Evolutionary conservation across 2,113 vertebrate genomes (phyloP).

Genomic region (Brienomyrus longianalis): DNA sequence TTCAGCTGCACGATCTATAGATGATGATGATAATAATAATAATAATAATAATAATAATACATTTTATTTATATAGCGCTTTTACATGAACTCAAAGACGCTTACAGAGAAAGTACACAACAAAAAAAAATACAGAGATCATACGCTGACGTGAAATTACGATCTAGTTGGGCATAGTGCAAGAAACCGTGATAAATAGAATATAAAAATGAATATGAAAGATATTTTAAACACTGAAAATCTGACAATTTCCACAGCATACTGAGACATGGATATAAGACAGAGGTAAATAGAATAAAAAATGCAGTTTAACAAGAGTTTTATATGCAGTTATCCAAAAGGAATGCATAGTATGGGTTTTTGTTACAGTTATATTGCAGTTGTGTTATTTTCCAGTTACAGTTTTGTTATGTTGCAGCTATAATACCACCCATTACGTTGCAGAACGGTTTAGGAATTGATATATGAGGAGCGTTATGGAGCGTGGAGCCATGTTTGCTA

Average conservation of each 20-base stretch:
- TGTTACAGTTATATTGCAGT: background rate
- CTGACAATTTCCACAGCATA: background rate
- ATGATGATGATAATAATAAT: no score
- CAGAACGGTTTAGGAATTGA: background rate
- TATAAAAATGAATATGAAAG: background rate
- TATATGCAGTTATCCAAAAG: background rate
- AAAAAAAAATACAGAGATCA: no score
- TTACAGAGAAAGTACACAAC: no score
- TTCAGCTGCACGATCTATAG: no score
- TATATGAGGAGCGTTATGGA: background rate
- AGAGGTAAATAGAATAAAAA: background rate
- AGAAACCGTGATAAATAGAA: background rate
- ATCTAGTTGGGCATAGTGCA: background rate
- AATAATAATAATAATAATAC: no score
- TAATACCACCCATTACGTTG: background rate
- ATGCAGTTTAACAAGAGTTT: background rate
- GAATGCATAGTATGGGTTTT: background rate
- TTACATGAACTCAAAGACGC: no score
- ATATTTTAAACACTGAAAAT: background rate
- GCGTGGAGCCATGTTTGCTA: background rate
- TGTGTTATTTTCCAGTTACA: background rate
- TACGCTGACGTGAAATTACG: background rate
- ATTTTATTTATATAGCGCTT: no score
- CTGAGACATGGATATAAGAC: background rate
- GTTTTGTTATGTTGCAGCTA: background rate